These are phyloP conservation scores for Pseudochromis fuscus DNA, from an alignment of 2,797 vertebrate species.

Conservation along the genomic window DNA sequence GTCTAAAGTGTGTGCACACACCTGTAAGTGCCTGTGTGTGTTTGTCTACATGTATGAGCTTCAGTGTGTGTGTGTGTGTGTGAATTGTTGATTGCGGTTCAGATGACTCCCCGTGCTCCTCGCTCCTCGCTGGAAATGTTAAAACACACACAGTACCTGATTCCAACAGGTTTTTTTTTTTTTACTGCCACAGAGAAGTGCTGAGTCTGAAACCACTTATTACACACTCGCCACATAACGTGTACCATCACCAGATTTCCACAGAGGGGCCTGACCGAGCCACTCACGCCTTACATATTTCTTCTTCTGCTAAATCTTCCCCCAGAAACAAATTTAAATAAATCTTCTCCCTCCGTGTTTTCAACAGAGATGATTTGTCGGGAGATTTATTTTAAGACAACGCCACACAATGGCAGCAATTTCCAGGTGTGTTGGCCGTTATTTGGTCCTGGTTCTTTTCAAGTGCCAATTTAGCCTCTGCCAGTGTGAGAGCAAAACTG, in stretches of 20 bases:
- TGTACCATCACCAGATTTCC: slow-evolving; percentile 57
- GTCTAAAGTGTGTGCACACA: slow-evolving; percentile 55
- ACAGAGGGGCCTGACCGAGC: slow-evolving; percentile 41
- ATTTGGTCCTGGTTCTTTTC: slow-evolving; percentile 55
- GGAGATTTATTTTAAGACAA: slow-evolving; percentile 54
- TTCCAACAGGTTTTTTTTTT: slow-evolving; percentile 75
- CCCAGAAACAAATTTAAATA: slow-evolving; percentile 41
- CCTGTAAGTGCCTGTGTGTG: slow-evolving; percentile 49
- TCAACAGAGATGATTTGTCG: slow-evolving; percentile 48
- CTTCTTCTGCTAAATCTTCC: slow-evolving; percentile 39
- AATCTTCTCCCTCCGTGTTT: slow-evolving; percentile 10
- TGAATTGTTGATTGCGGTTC: slow-evolving; percentile 71
- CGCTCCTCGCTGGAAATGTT: slow-evolving; percentile 69
- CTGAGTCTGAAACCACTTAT: slow-evolving; percentile 74
- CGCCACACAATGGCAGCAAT: slow-evolving; percentile 47
- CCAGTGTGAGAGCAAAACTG: slow-evolving; percentile 57
- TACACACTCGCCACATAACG: slow-evolving; percentile 56
- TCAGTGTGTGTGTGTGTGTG: slow-evolving; percentile 14
- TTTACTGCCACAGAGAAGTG: slow-evolving; percentile 73
- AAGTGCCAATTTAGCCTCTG: slow-evolving; percentile 59
- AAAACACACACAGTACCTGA: slow-evolving; percentile 72
- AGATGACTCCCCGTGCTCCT: slow-evolving; percentile 76
- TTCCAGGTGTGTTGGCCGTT: slow-evolving; percentile 67
- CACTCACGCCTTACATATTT: slow-evolving; percentile 17
- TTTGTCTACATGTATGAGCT: slow-evolving; percentile 19